These are phyloP conservation scores for Pasiphila rectangulata DNA, from an alignment of 2,888 invertebrate species.

Conservation along the genomic window DNA sequence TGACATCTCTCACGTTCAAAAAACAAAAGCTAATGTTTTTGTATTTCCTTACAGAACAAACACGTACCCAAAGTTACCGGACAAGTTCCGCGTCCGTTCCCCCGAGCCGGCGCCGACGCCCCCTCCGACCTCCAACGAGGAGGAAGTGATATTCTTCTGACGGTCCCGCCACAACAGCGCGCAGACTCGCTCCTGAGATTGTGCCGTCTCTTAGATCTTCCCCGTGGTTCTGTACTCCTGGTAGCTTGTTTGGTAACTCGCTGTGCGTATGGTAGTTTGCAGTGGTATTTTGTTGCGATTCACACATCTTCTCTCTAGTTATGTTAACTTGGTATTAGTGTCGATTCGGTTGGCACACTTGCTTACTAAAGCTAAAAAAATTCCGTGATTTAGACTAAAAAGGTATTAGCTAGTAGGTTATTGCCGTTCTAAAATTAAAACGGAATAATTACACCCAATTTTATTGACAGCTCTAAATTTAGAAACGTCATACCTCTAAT, in stretches of 20 bases:
- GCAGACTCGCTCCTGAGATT: slow-evolving; percentile 66
- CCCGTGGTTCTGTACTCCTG: slow-evolving; percentile 31
- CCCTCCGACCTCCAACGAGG: slow-evolving; percentile 56
- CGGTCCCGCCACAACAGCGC: slow-evolving; percentile 55
- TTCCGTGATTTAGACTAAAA: too few relatives aligned
- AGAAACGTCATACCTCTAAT: too few relatives aligned
- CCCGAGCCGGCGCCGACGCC: slow-evolving; percentile 54
- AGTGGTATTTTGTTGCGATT: not conserved
- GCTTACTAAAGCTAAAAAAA: too few relatives aligned
- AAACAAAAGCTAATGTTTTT: too few relatives aligned
- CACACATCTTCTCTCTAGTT: not conserved
- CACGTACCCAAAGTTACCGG: slow-evolving; percentile 87
- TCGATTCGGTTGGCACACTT: too few relatives aligned
- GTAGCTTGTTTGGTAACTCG: too few relatives aligned
- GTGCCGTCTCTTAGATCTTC: slow-evolving; percentile 64
- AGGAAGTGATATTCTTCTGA: slow-evolving; percentile 87
- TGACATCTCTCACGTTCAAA: too few relatives aligned
- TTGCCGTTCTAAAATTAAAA: too few relatives aligned
- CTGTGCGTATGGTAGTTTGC: slow-evolving; percentile 3
- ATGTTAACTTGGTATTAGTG: too few relatives aligned
- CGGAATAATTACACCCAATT: too few relatives aligned
- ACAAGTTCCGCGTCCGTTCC: slow-evolving; percentile 83
- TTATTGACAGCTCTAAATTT: too few relatives aligned
- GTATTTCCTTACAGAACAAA: slow-evolving; percentile 85
- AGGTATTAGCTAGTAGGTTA: too few relatives aligned